These are phyloP conservation scores for Craniophora ligustri DNA, from an alignment of 2,888 invertebrate genomes.

Conservation along the genomic window DNA sequence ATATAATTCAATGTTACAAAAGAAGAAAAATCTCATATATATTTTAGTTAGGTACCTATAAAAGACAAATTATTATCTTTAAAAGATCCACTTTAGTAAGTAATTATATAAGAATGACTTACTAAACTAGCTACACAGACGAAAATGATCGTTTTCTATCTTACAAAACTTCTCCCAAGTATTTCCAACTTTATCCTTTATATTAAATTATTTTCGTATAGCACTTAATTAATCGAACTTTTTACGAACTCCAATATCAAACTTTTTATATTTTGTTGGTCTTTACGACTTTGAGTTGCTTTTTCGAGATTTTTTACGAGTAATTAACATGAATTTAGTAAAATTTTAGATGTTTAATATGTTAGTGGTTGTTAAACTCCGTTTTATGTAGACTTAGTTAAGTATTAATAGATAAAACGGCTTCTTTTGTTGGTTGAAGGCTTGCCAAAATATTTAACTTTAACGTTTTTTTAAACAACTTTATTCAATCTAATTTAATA, in stretches of 20 bases:
- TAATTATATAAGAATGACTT: constrained; percentile 7
- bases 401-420: constrained; percentile 29
- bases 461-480: too few species aligned
- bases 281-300: constrained; percentile 51
- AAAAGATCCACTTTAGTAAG: neutral
- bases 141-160: constrained; percentile 14
- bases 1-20: too few species aligned
- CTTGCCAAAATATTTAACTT: neutral
- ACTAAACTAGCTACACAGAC: constrained; percentile 2
- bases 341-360: constrained; percentile 36
- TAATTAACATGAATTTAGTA: constrained; percentile 58
- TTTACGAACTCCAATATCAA: constrained; percentile 37
- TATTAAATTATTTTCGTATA: constrained; percentile 39
- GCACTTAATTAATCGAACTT: constrained; percentile 54
- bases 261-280: constrained; percentile 50
- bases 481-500: too few species aligned
- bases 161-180: constrained; percentile 3
- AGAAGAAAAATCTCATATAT: neutral
- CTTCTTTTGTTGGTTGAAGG: constrained; percentile 3
- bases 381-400: constrained; percentile 37
- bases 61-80: constrained; percentile 3
- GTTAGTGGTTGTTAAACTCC: constrained; percentile 26
- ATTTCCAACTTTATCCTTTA: constrained; percentile 17
- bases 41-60: neutral
- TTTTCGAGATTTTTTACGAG: constrained; percentile 50